Percentiles rank a stretch among this genome's conserved stretches.
Conservation (phyloP, 2,113 vertebrate genomes). For the Alethe diademata region DNA sequence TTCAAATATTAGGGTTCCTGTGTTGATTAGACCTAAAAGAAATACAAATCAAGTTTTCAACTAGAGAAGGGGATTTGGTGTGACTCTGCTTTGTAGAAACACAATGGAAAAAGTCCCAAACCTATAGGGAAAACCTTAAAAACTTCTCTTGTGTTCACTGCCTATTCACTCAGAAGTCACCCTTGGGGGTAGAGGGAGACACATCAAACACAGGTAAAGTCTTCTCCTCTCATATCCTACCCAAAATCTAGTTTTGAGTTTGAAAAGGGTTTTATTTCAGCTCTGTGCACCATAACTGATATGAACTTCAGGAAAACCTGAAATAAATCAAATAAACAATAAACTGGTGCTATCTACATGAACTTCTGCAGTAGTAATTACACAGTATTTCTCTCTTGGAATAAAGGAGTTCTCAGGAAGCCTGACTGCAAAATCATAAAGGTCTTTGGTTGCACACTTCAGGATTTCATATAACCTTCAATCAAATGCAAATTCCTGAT, state of each 20-base stretch:
- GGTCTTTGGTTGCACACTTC: background rate
- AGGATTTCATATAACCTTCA: background rate
- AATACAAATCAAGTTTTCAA: background rate
- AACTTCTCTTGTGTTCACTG: background rate
- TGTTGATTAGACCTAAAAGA: background rate
- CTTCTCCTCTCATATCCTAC: background rate
- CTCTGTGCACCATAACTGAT: background rate
- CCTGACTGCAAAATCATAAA: background rate
- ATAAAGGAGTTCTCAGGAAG: background rate
- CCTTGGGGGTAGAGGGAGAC: fast-evolving
- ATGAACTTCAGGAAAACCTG: background rate
- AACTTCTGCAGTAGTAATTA: background rate
- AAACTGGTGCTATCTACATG: background rate
- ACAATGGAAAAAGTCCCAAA: background rate
- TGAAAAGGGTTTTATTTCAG: background rate
- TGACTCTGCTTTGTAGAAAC: background rate
- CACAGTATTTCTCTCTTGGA: background rate
- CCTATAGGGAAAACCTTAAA: background rate
- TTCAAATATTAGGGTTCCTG: background rate
- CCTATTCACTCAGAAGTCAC: background rate
- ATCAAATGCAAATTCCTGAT: background rate
- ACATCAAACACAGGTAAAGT: background rate
- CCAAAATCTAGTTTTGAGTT: background rate
- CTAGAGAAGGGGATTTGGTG: background rate
- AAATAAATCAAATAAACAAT: background rate